phyloP scores from a whole-genome alignment of 2,888 invertebrate genomes.

The Cacoxenus indagator region DNA sequence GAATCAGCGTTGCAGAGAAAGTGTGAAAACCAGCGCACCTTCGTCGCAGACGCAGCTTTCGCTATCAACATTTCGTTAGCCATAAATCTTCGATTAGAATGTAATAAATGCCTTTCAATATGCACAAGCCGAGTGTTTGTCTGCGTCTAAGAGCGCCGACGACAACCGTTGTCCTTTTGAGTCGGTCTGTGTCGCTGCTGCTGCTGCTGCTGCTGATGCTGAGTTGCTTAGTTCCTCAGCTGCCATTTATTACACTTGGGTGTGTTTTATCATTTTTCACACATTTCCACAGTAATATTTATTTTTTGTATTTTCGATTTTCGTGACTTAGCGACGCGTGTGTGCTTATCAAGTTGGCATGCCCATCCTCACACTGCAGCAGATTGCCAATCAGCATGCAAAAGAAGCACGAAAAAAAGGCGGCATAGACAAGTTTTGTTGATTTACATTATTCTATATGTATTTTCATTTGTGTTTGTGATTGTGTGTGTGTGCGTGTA shows the following conservation, averaged over 20 bases:
- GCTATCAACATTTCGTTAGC: constrained; percentile 33
- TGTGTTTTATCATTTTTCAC: constrained; percentile 46
- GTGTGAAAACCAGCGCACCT: too few relatives aligned
- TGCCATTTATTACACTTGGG: constrained; percentile 44
- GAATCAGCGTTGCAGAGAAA: too few relatives aligned
- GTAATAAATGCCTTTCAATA: constrained; percentile 45
- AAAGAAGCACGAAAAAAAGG: not conserved
- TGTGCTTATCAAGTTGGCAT: constrained; percentile 11
- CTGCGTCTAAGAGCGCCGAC: not conserved
- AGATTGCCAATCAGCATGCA: not conserved
- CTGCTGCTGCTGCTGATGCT: not conserved
- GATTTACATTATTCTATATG: constrained; percentile 16
- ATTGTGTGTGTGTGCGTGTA: not conserved
- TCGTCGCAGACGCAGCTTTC: constrained; percentile 25
- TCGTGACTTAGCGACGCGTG: constrained; percentile 8
- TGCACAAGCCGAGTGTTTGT: constrained; percentile 27
- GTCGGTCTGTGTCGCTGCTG: not conserved
- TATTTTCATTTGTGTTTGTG: not conserved
- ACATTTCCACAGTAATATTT: constrained; percentile 8
- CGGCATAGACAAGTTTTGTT: constrained; percentile 19
- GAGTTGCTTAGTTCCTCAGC: constrained; percentile 7
- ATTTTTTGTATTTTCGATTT: not conserved
- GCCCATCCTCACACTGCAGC: not conserved
- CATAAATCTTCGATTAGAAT: constrained; percentile 53
- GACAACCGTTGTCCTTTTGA: not conserved